phyloP scores from a whole-genome alignment of 2,888 invertebrate species.

The Eulithis testata region DNA sequence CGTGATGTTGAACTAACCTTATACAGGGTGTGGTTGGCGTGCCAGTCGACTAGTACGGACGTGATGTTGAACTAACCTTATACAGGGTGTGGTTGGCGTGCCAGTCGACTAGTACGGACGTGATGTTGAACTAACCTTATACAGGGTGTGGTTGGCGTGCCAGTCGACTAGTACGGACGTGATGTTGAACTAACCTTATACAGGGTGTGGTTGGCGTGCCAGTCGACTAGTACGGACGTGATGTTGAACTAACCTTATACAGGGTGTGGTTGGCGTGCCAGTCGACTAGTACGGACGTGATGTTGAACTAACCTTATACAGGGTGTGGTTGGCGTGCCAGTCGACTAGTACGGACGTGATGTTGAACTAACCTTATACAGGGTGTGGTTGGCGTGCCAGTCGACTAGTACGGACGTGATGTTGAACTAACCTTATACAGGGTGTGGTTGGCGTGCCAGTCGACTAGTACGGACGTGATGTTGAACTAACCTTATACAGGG shows the following conservation, averaged over 20 bases:
- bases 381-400: slow-evolving; percentile 90
- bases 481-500: slow-evolving; percentile 87
- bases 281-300: slow-evolving; percentile 83
- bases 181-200: slow-evolving; percentile 86
- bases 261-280: slow-evolving; percentile 91
- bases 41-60: slow-evolving; percentile 87
- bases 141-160: slow-evolving; percentile 89
- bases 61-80: slow-evolving; percentile 83
- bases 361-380: slow-evolving; percentile 86
- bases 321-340: slow-evolving; percentile 89
- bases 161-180: slow-evolving; percentile 86
- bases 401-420: slow-evolving; percentile 83
- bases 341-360: slow-evolving; percentile 84
- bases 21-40: slow-evolving; percentile 89
- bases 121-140: slow-evolving; percentile 85
- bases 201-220: slow-evolving; percentile 89
- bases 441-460: slow-evolving; percentile 90
- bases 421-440: slow-evolving; percentile 86
- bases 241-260: slow-evolving; percentile 86
- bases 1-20: slow-evolving; percentile 83
- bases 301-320: slow-evolving; percentile 86
- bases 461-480: slow-evolving; percentile 83
- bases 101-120: slow-evolving; percentile 86
- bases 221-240: slow-evolving; percentile 85
- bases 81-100: slow-evolving; percentile 90